Base-by-base conservation (phyloP, 1,140 invertebrate genomes). In the Prorops nasuta region DNA sequence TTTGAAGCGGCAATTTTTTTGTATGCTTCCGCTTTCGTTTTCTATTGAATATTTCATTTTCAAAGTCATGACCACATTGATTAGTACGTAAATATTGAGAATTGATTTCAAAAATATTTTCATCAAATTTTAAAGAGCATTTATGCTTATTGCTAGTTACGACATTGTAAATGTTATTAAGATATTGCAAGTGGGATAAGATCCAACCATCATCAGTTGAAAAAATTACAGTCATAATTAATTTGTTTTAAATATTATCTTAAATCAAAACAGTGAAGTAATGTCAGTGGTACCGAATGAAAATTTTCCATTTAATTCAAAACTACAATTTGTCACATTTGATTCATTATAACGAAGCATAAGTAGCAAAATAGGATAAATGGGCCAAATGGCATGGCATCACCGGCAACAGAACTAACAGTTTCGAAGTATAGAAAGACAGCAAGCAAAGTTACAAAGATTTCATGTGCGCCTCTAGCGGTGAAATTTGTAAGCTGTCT, bases 31-130 rank as follows among this genome's bases (percentile, higher is more conserved):
- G 31, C 57, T 41, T 59, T 58, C 37, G 14, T 21, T 44, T 53
- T 44, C 2, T 44, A 32, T 28, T 21, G 17, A 32, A 18, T 34
- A 12, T 37, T 28, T 32, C 34, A 17, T 51, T 37, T 10, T 60
- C 40, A 39, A 16, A 2, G 38, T 34, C 35, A 56, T 51, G 4
- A 6, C 21, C 28, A 63, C 44, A n/a, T 46, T 72, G 71, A 65
- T 66, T 71, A 18, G 58, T 37, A 7, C 67, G 56, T 40, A 69
- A 53, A 46, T 58, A 73, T 40, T 62, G 64, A 2, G 69, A 66
- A 58, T 70, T 71, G 4, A 73, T 63, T 15, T 67, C 39, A 20
- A 73, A 73, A 18, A 73, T 49, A 19, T 18, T 51, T 20, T 67
- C 35, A 38, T 71, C 57, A 22, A 73, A 70, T 24, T 51, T 36